A percentile compares a stretch with the other conserved stretches of the same genome.
phyloP scores from a whole-genome alignment of 2,113 vertebrate genomes.

The Poeciliopsis prolifica region DNA sequence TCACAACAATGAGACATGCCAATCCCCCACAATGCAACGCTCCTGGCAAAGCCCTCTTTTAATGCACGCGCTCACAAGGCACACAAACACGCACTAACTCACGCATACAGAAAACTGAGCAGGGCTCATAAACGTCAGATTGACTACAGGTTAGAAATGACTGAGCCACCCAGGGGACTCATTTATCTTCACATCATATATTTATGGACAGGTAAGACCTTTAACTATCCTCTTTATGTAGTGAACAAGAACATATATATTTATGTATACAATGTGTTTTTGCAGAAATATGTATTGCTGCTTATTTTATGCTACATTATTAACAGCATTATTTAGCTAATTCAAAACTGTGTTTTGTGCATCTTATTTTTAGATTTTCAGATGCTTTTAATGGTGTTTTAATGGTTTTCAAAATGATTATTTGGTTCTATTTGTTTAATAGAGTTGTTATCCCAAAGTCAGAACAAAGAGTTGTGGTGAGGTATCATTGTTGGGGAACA shows the following conservation, averaged over 20 bases:
- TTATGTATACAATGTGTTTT: not conserved
- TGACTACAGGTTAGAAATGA: constrained; percentile 46
- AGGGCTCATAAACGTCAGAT: not conserved
- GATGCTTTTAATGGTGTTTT: not conserved
- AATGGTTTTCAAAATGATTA: no score
- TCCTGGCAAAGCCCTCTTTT: constrained; percentile 48
- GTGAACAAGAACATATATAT: no score
- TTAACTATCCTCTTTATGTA: not conserved
- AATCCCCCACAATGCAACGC: constrained; percentile 62
- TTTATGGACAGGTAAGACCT: constrained; percentile 64
- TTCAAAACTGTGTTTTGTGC: not conserved
- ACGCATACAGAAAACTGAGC: constrained; percentile 1
- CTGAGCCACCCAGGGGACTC: constrained; percentile 46
- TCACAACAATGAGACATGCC: constrained; percentile 70
- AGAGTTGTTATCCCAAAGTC: no score
- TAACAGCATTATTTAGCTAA: not conserved
- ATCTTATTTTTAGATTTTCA: not conserved
- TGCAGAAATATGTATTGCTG: not conserved
- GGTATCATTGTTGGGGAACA: no score
- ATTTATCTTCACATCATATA: constrained; percentile 69
- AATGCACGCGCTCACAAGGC: constrained; percentile 10
- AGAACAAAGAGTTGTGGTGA: no score
- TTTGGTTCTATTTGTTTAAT: no score
- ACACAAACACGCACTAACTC: constrained; percentile 22
- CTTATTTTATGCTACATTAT: not conserved